A percentile compares a stretch with the other conserved stretches of the same genome.
These are phyloP conservation scores for Syrmaticus mikado DNA, from an alignment of 2,113 vertebrate genomes.

Conservation along the genomic window DNA sequence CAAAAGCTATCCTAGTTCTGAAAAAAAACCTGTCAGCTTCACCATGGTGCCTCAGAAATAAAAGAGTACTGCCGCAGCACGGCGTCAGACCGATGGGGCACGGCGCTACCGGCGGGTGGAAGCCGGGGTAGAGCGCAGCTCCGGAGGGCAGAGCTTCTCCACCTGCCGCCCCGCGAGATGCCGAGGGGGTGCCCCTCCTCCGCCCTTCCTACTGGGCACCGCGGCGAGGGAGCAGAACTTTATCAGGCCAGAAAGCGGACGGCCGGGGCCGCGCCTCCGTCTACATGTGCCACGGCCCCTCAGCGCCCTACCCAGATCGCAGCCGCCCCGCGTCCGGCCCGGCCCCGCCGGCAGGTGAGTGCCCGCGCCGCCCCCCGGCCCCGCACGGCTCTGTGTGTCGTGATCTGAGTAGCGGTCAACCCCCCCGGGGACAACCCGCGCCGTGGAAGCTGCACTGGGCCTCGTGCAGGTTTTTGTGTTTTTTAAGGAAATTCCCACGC, in stretches of 20 bases:
- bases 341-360: background rate
- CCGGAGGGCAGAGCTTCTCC: background rate
- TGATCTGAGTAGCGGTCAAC: background rate
- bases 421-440: rapidly evolving
- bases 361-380: background rate
- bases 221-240: too few relatives aligned
- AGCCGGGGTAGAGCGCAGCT: too few relatives aligned
- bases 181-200: too few relatives aligned
- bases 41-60: rapidly evolving
- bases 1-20: background rate
- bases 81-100: rapidly evolving
- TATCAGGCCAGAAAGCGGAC: background rate
- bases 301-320: rapidly evolving
- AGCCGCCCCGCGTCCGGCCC: too few relatives aligned
- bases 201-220: background rate
- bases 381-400: rapidly evolving
- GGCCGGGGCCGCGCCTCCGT: background rate
- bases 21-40: background rate
- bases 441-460: rapidly evolving
- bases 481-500: background rate
- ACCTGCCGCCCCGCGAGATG: too few relatives aligned
- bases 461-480: rapidly evolving
- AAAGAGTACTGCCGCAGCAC: rapidly evolving
- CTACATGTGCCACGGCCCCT: too few relatives aligned
- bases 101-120: rapidly evolving